Base-by-base conservation (phyloP, 2,113 vertebrate species). In the Willisornis vidua region DNA sequence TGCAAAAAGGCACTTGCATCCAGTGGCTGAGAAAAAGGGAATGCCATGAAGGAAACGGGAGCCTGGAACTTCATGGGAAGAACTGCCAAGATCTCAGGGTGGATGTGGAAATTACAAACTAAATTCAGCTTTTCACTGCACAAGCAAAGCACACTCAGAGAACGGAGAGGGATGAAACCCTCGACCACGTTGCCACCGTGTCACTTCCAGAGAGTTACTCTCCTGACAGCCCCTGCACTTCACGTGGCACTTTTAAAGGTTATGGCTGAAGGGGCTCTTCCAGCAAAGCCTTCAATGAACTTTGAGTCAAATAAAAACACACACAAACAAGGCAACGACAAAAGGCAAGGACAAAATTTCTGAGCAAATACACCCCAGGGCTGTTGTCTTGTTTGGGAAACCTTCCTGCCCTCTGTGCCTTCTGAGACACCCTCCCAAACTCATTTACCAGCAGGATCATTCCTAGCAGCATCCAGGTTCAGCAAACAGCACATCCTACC, bases 141-240 rank as follows among this genome's bases (percentile, higher is more conserved):
- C 1, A 5, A 48, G 43, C 12, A 35, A 33, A 12, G 41, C 29
- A 66, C 18, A 6, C 8, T 51, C 10, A 11, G 16, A 57, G 65
- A 46, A 81, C 0, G 1, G 31, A 66, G 35, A 71, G 6, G 55
- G 26, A n/a, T 1, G 5, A 78, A 90, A 75, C 49, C 57, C 45
- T 78, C 1, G 0, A 28, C 57, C 2, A 1, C 0, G 0, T 28
- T 57, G 54, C 65, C 73, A 49, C 26, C 0, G 0, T 43, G 65
- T 76, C 80, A 55, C 43, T 78, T 75, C 68, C 45, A 86, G 46
- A 71, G 39, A 83, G 81, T 12, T 13, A 2, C 29, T 87, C 58
- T 87, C 37, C 62, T 33, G 57, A 45, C 62, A 82, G 11, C 68
- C 37, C 9, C 43, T 0, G 0, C 28, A 46, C 72, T 83, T 81